Conservation (phyloP, 2,888 invertebrate species). For the Conus canariensis region DNA sequence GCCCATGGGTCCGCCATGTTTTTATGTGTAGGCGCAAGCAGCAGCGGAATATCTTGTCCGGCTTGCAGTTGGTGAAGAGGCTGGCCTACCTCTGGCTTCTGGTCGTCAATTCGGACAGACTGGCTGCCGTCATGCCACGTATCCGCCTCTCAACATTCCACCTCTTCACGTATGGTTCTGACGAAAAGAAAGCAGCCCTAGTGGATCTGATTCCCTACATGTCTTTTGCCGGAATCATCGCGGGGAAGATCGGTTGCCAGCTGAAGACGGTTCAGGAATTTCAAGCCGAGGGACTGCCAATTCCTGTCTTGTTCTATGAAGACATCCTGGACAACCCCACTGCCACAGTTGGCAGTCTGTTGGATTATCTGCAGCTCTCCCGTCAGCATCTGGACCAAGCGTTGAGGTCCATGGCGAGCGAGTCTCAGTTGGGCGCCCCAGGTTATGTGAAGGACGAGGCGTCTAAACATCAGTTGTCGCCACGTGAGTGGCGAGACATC, state of each 20-base stretch:
- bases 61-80: constrained; percentile 46
- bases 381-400: constrained; percentile 10
- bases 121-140: constrained; percentile 29
- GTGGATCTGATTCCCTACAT: background rate
- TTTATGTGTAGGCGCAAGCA: constrained; percentile 54
- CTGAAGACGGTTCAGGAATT: background rate
- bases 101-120: constrained; percentile 46
- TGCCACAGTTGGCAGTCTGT: background rate
- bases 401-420: constrained; percentile 31
- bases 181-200: background rate
- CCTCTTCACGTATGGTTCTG: background rate
- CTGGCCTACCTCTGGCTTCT: constrained; percentile 44
- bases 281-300: background rate
- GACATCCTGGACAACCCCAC: background rate
- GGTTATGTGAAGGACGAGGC: too few species aligned
- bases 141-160: background rate
- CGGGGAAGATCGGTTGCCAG: background rate
- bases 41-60: constrained; percentile 44
- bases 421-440: constrained; percentile 28
- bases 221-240: background rate
- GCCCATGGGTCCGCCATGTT: constrained; percentile 51
- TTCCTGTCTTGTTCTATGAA: background rate
- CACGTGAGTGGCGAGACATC: too few species aligned
- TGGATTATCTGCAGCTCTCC: constrained; percentile 32
- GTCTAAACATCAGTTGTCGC: too few species aligned